Evolutionary conservation across 2,888 invertebrate genomes (phyloP).

Genomic region (Amphipoea oculea): DNA sequence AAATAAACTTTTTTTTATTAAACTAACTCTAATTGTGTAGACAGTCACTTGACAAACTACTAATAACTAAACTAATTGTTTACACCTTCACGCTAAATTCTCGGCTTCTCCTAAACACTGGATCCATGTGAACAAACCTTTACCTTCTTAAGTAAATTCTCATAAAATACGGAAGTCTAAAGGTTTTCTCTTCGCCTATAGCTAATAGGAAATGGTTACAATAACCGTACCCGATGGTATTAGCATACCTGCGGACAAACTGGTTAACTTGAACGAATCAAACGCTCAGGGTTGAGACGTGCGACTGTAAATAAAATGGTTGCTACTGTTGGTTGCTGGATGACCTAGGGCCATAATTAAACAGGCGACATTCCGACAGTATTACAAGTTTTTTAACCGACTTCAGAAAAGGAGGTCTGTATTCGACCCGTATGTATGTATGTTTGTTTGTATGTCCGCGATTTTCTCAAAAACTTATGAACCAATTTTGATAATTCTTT

Average conservation of each 20-base stretch:
- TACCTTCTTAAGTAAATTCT: conserved; percentile 20
- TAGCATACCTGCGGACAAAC: conserved; percentile 39
- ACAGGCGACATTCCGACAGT: too few species aligned
- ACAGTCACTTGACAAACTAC: neutral
- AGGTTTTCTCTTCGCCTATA: conserved; percentile 39
- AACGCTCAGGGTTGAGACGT: conserved; percentile 27
- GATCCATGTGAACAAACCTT: neutral
- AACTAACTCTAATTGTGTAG: neutral
- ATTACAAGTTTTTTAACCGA: too few species aligned
- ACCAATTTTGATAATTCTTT: too few species aligned
- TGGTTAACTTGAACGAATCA: conserved; percentile 36
- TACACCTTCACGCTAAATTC: neutral
- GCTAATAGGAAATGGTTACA: conserved; percentile 50
- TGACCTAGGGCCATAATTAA: neutral
- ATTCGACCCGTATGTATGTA: too few species aligned
- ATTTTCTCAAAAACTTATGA: too few species aligned
- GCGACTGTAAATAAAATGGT: neutral
- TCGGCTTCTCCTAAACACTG: neutral
- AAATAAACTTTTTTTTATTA: neutral
- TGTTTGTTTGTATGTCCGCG: too few species aligned
- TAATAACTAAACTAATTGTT: neutral
- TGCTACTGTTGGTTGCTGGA: neutral
- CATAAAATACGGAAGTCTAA: conserved; percentile 19
- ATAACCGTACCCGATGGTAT: conserved; percentile 42
- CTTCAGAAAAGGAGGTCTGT: too few species aligned